Base-by-base conservation (phyloP, 92 coral and sea anemone genomes). In the Porites divaricata region DNA sequence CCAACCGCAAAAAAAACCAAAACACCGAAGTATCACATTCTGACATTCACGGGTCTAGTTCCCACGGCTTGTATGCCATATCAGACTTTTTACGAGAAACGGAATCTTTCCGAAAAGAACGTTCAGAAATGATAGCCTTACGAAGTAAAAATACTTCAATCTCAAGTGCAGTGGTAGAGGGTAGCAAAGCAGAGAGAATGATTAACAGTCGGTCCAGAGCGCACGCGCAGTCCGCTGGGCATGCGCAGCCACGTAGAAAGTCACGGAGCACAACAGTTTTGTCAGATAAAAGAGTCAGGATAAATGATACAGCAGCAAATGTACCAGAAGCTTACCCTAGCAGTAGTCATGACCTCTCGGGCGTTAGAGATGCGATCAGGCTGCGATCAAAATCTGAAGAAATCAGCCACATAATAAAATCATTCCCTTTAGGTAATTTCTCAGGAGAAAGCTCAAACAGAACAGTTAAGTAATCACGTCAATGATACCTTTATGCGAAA, bases 51-150 rank as follows among this genome's bases (percentile, higher is more conserved):
- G n/a, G 21, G 10, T 69, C 51, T 41, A 41, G 73, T 52, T 17
- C 73, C 2, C 73, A 41, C 41, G 73, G 63, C 15, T 0, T 20
- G 63, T 52, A 45, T 12, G 77, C 77, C 12, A 73, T 73, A 73
- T 73, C 77, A 52, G 63, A 73, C 62, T 73, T 73, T 52, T 52
- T 73, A 23, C 63, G 77, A 21, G 62, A 53, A 21, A 73, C 77
- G 8, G 77, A 51, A 0, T 73, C 77, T n/a, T 73, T 24, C 14
- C 10, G 77, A 23, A 73, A 73, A 22, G 58, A 51, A 52, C 77
- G 9, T 14, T 20, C 53, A 56, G 77, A 73, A 52, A 50, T 2
- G 8, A 51, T 72, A 51, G 59, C 76, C 22, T 22, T 66, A 9
- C 24, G 70, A 23, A 50, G 25, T 50, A 35, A 49, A 19, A 14